phyloP scores from a whole-genome alignment of 2,888 invertebrate species.

The Caenorhabditis becei region DNA sequence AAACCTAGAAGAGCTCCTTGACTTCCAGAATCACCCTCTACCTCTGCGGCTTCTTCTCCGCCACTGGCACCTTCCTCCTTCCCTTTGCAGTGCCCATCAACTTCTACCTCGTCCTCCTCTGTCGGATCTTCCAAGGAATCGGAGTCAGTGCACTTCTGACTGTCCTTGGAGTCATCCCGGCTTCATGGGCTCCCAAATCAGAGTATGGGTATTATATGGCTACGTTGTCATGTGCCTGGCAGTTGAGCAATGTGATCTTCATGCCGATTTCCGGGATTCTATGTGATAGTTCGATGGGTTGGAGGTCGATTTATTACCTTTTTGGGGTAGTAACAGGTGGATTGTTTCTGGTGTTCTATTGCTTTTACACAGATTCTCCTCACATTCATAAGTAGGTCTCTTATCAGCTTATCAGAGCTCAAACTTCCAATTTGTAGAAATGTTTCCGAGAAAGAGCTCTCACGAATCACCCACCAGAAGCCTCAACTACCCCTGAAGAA shows the following conservation, averaged over 20 bases:
- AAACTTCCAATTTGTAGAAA: conserved; percentile 7
- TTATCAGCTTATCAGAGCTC: neutral
- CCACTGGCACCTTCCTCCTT: conserved; percentile 38
- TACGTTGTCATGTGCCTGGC: conserved; percentile 44
- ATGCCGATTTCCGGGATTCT: conserved; percentile 50
- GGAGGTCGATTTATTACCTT: conserved; percentile 50
- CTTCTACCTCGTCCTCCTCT: conserved; percentile 25
- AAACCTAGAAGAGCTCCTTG: neutral
- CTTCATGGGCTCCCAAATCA: conserved; percentile 33
- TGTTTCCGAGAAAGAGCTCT: conserved; percentile 27
- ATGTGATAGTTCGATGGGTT: conserved; percentile 38
- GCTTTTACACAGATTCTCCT: conserved; percentile 36
- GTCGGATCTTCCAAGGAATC: conserved; percentile 39
- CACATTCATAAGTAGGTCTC: conserved; percentile 18
- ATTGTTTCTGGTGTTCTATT: conserved; percentile 26
- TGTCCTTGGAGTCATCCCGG: conserved; percentile 39
- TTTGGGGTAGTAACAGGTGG: conserved; percentile 21
- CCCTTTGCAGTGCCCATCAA: conserved; percentile 29
- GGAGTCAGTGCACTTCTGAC: conserved; percentile 33
- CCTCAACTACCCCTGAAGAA: no score
- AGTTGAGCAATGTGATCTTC: conserved; percentile 36
- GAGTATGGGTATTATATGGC: conserved; percentile 44
- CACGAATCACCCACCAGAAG: no score
- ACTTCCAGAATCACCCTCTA: conserved; percentile 38
- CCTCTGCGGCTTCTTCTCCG: conserved; percentile 47